A percentile compares a stretch with the other conserved stretches of the same genome.
phyloP scores from a whole-genome alignment of 23 tunicate genomes.

The Styela clava region DNA sequence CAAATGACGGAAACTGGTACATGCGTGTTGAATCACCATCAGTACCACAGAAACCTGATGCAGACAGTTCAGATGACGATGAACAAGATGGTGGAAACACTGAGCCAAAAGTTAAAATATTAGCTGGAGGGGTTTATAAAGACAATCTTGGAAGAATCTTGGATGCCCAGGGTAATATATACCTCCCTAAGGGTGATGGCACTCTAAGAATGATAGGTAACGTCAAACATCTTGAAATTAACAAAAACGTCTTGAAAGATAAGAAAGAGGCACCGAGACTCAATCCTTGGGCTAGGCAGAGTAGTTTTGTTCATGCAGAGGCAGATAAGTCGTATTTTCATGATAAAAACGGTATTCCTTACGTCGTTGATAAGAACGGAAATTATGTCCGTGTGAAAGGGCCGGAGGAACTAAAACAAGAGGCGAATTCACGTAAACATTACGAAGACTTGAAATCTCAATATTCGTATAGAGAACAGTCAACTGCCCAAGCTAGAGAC shows the following conservation, averaged over 20 bases:
- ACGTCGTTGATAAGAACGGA: background rate
- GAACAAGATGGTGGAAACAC: background rate
- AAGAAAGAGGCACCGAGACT: background rate
- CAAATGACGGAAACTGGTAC: constrained; percentile 82
- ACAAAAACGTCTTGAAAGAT: background rate
- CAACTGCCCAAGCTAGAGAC: background rate
- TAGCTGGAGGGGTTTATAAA: background rate
- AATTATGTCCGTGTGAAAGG: background rate
- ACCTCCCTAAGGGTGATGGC: constrained; percentile 3
- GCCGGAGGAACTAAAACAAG: background rate
- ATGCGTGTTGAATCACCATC: constrained; percentile 62
- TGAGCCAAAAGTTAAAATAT: background rate
- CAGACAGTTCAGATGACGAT: background rate
- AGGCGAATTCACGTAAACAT: background rate
- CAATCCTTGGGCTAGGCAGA: background rate
- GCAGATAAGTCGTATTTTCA: background rate
- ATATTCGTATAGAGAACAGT: constrained; percentile 15
- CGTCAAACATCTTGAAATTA: background rate
- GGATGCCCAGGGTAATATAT: constrained; percentile 3
- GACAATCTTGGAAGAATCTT: constrained; percentile 21
- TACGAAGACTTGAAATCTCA: background rate
- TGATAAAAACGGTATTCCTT: background rate
- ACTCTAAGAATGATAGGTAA: background rate
- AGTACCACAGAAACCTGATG: background rate
- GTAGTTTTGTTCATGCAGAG: background rate